Evolutionary conservation across 2,888 invertebrate species (phyloP), one percentile per base, ranked within the genome.

Genomic region (Lepidochrysops patricia): DNA sequence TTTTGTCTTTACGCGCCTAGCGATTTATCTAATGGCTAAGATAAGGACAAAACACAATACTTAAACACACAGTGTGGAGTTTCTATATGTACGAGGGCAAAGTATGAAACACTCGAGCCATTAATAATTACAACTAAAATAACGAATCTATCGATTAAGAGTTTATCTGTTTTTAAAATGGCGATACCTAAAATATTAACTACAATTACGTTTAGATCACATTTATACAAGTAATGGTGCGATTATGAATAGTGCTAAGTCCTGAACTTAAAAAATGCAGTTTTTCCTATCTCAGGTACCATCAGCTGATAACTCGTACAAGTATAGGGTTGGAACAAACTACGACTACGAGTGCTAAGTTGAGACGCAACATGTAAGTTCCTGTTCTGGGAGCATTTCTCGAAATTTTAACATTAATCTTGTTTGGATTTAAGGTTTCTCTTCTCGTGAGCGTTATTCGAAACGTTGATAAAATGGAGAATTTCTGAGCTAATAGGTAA

Each of bases 191-290:
- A 27, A 57, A 49, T 48, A 58, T 57, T 74, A 76, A 71, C 68
- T 73, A 74, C 75, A 75, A 29, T 32, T 54, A 54, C 29, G 32
- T 54, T n/a, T 73, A 68, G 70, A 76, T 72, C 76, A 76, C 74
- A 75, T 74, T 70, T 75, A 73, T 73, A 72, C 67, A 64, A 60
- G 58, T 70, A 75, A 73, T 74, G 76, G 75, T 68, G 71, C 70
- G 64, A 59, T 63, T 25, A 23, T 19, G 29, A 29, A 29, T 13
- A 19, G 43, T 43, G 19, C 43, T 43, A 29, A 29, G 29, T 29
- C 4, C 12, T 43, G 9, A 19, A 6, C 9, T 5, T 23, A 12
- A 43, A 43, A 43, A 43, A 43, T 43, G 43, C 43, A 43, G 19
- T 43, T 43, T 9, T 15, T 13, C 29, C 27, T 29, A 54, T 29